A percentile compares a stretch with the other conserved stretches of the same genome.
These are phyloP conservation scores for Drosophila eugracilis DNA, from an alignment of 1,140 invertebrate genomes.

Conservation along the genomic window DNA sequence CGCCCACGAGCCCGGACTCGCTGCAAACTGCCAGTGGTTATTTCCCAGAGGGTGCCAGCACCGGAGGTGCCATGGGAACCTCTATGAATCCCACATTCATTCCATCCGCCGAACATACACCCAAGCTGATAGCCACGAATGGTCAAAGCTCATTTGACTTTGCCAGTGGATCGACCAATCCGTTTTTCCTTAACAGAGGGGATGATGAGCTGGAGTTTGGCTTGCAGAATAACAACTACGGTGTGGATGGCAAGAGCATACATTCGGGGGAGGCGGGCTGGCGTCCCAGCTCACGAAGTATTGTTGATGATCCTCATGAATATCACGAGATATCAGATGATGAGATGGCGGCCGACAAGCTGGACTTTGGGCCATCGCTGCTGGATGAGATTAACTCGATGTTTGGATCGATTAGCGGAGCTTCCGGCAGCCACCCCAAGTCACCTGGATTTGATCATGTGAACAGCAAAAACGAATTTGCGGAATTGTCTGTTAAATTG, in stretches of 20 bases:
- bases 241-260: conserved; percentile 62
- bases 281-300: conserved; percentile 50
- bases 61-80: conserved; percentile 37
- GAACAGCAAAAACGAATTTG: conserved; percentile 88
- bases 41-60: conserved; percentile 71
- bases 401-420: conserved; percentile 89
- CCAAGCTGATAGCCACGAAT: conserved; percentile 73
- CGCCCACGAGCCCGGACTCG: conserved; percentile 86
- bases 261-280: conserved; percentile 48
- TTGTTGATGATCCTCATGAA: conserved; percentile 88
- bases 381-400: conserved; percentile 98
- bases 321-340: conserved; percentile 97
- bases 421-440: conserved; percentile 69
- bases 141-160: conserved; percentile 79
- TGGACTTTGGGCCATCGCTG: conserved; percentile 96
- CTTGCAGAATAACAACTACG: conserved; percentile 79
- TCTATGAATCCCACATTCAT: conserved; percentile 83
- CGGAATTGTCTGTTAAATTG: conserved; percentile 88
- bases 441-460: conserved; percentile 88
- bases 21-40: conserved; percentile 85
- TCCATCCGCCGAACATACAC: conserved; percentile 80
- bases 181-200: conserved; percentile 66
- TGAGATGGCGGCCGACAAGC: conserved; percentile 88
- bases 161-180: conserved; percentile 74
- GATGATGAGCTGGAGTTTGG: conserved; percentile 69